Base-by-base conservation (phyloP, 2,888 invertebrate species). In the Thereva nobilitata region DNA sequence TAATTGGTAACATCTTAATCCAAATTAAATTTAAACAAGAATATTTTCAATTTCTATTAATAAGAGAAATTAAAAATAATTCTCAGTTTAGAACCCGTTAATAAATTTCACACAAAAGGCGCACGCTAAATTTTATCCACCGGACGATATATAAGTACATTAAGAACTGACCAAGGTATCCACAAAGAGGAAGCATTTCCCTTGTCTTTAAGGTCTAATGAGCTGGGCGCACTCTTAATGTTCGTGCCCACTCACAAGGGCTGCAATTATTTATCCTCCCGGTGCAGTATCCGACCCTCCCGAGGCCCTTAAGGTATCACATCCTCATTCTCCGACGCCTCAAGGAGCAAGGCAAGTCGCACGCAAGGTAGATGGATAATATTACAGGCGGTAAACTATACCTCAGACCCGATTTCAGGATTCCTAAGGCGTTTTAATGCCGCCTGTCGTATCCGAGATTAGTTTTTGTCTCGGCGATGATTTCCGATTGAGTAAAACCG, bases 341-440 rank as follows among this genome's bases (percentile, higher is more conserved):
- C 55, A 42, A 55, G 42, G 42, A 55, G 55, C 23, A 37, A 59
- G 38, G 8, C 40, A 50, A 61, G 49, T 61, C 61, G 49, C 40
- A 61, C 61, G 61, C 49, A 59, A 45, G 59, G 49, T 49, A 38
- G 49, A 61, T 61, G 47, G 38, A 37, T 23, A 23, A 23, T 23
- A 50, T 61, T 61, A 40, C 61, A 49, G 40, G 41, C 42, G 7
- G 44, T 35, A 63, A 63, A 52, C 52, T 52, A 63, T 52, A 52
- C 63, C 42, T 35, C 23, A 23, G 23, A 2, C 23, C 23, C 23
- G 23, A 23, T 23, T 23, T 23, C 23, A 23, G 23, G 63, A 52
- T 41, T 12, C 40, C 4, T 35, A 10, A 63, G 59, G 49, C 59
- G 34, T 35, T 10, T 41, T 41, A 52, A 63, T 35, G 34, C 23